Evolutionary conservation across 2,113 vertebrate genomes (phyloP), one percentile per base, ranked within the genome.

Genomic region (Phaethon lepturus): DNA sequence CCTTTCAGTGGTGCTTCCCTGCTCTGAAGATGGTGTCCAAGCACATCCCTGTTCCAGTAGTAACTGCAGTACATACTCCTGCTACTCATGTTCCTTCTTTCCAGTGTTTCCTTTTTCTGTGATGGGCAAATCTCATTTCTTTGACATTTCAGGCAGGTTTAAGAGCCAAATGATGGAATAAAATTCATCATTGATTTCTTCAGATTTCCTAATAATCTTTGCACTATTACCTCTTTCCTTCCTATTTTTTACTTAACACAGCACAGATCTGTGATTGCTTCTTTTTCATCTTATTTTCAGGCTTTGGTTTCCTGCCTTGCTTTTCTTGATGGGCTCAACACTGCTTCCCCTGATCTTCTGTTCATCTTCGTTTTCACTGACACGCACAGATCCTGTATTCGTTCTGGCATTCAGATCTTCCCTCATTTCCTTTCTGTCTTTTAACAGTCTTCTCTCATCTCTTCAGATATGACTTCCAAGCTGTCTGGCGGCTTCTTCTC

Each of bases 361-460:
- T 94, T 97, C 93, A 33, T 92, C 90, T 97, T 86, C 82, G 93
- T 96, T 98, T 96, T 97, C 97, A 81, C 66, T 90, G 92, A 96
- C 96, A 68, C 23, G 9, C 49, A 45, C 44, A 63, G 95, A 78
- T 95, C 75, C 75, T n/a, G 26, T 86, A 93, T 95, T 97, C 62
- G 10, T 97, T 96, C 95, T 93, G 75, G 93, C 96, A 93, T 95
- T 94, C 69, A 25, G 31, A 95, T 95, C 90, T 47, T 86, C 71
- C 89, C 96, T 95, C 96, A 96, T 94, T 95, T 95, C 95, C 86
- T 90, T 95, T 74, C 95, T 95, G 87, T 88, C 87, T 97, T 96
- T 97, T 78, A 94, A 59, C 92, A 97, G 91, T 96, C 95, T 93
- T 90, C 56, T 93, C 49, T 92, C 66, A 63, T 95, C 88, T 93